A percentile compares a stretch with the other conserved stretches of the same genome.
These are phyloP conservation scores for Sorex maritimensis DNA, from an alignment of 2,797 vertebrate species.

Conservation along the genomic window DNA sequence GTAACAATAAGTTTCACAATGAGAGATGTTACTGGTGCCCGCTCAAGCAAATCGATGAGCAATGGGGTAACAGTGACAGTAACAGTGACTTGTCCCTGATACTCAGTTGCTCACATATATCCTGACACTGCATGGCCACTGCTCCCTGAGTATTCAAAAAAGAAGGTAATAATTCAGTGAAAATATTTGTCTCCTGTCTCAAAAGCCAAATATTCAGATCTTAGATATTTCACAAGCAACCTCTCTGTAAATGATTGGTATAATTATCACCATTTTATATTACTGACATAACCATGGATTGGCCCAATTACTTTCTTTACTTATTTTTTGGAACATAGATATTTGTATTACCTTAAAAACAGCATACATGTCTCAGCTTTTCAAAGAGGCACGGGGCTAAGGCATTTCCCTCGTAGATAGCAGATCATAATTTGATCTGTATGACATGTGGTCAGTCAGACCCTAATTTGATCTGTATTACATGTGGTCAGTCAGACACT, in stretches of 20 bases:
- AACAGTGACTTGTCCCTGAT: neutral
- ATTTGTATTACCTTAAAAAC: slow-evolving; percentile 64
- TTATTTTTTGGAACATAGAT: slow-evolving; percentile 40
- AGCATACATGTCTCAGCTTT: neutral
- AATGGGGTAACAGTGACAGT: neutral
- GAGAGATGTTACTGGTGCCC: no score
- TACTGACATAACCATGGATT: neutral
- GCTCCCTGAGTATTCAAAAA: neutral
- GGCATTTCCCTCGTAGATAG: neutral
- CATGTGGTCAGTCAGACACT: no score
- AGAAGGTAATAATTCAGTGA: slow-evolving; percentile 10
- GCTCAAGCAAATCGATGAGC: no score
- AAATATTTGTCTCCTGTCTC: slow-evolving; percentile 33
- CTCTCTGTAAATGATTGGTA: slow-evolving; percentile 24
- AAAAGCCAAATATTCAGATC: slow-evolving; percentile 51
- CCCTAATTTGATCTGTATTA: no score
- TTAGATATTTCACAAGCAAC: slow-evolving; percentile 63
- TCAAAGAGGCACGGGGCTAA: slow-evolving; percentile 21
- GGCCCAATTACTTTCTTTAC: slow-evolving; percentile 55
- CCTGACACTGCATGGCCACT: neutral
- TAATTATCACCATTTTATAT: slow-evolving; percentile 62
- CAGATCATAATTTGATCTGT: neutral
- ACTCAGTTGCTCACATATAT: neutral
- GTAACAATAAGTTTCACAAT: no score
- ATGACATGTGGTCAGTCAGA: no score